Evolutionary conservation across 2,888 invertebrate species (phyloP).

Genomic region (Salticus scenicus): DNA sequence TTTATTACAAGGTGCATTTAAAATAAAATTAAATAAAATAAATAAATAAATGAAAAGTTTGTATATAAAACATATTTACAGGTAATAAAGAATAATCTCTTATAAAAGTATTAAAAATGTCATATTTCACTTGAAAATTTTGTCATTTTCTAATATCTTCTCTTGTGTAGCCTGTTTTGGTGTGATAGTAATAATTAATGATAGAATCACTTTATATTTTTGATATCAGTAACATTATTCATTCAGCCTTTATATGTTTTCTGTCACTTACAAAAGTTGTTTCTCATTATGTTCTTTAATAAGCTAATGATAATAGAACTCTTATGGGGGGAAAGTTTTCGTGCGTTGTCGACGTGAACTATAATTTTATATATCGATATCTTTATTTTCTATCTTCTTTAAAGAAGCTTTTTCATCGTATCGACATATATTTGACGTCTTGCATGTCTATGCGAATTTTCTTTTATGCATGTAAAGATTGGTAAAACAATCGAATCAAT

Average conservation of each 20-base stretch:
- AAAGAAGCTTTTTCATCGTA: background rate
- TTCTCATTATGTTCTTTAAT: conserved; percentile 7
- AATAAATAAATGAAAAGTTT: too few species aligned
- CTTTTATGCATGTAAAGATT: too few species aligned
- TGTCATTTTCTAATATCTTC: background rate
- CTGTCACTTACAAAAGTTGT: background rate
- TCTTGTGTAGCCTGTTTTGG: background rate
- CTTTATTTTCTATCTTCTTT: too few species aligned
- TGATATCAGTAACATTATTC: background rate
- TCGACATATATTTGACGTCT: too few species aligned
- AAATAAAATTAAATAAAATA: too few species aligned
- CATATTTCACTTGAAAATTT: background rate
- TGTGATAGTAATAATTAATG: too few species aligned
- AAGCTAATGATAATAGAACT: background rate
- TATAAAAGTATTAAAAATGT: too few species aligned
- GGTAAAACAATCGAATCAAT: background rate
- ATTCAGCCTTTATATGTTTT: background rate
- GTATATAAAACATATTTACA: too few species aligned
- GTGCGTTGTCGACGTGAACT: background rate
- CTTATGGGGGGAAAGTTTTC: background rate
- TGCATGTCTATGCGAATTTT: too few species aligned
- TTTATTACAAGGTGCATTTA: too few species aligned
- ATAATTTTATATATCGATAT: conserved; percentile 2
- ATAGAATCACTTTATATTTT: background rate
- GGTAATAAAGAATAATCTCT: too few species aligned